Evolutionary conservation across 2,888 invertebrate genomes (phyloP).

Genomic region (Leptinotarsa tumamoca): DNA sequence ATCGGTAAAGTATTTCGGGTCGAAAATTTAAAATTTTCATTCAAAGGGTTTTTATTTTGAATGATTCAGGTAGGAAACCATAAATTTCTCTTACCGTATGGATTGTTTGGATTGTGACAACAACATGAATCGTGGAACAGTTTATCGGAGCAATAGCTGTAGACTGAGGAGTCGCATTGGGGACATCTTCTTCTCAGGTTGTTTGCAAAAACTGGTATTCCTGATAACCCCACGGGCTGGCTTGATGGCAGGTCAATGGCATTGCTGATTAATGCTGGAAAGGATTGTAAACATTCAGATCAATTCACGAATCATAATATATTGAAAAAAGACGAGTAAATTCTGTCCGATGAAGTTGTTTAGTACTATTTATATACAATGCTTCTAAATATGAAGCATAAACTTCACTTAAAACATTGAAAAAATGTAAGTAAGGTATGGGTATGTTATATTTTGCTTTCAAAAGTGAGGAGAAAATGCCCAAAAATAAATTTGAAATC

Average conservation of each 20-base stretch:
- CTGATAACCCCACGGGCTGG: slow-evolving; percentile 17
- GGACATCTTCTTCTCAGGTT: slow-evolving; percentile 70
- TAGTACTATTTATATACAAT: too few relatives aligned
- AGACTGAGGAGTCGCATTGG: slow-evolving; percentile 81
- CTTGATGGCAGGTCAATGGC: slow-evolving; percentile 38
- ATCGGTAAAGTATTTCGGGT: neutral
- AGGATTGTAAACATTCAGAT: neutral
- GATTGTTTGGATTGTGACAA: slow-evolving; percentile 70
- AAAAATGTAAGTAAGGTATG: too few relatives aligned
- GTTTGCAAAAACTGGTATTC: slow-evolving; percentile 27
- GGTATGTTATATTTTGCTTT: too few relatives aligned
- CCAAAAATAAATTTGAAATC: too few relatives aligned
- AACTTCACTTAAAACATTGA: too few relatives aligned
- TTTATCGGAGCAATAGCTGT: slow-evolving; percentile 81
- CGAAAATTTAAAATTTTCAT: neutral
- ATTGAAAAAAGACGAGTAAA: too few relatives aligned
- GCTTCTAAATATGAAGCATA: too few relatives aligned
- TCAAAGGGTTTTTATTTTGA: neutral
- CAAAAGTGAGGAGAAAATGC: too few relatives aligned
- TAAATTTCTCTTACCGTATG: slow-evolving; percentile 63
- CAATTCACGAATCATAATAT: neutral
- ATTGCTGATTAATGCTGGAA: slow-evolving; percentile 45
- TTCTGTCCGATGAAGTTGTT: too few relatives aligned
- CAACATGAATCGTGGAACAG: slow-evolving; percentile 83
- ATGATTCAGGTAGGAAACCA: neutral